phyloP scores from a whole-genome alignment of 2,113 vertebrate genomes.

The Regulus satrapa region DNA sequence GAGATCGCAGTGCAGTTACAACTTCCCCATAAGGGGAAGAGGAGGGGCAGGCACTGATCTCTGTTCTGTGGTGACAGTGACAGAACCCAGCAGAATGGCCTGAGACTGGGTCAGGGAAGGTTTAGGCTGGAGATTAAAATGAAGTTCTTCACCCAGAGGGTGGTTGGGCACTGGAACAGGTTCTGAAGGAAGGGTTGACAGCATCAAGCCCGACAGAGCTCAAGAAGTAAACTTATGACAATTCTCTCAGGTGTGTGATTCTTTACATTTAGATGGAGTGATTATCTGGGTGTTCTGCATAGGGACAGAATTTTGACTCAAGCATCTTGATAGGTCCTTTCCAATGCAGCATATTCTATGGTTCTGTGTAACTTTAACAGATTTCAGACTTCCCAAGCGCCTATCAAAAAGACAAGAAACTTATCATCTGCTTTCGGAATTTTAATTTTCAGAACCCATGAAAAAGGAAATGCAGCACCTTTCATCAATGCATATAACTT shows the following conservation, averaged over 20 bases:
- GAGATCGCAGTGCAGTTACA: neutral
- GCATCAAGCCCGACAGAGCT: neutral
- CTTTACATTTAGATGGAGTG: neutral
- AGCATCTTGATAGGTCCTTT: neutral
- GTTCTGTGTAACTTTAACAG: neutral
- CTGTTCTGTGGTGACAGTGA: neutral
- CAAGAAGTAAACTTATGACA: neutral
- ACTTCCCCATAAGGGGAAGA: neutral
- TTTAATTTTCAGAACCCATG: neutral
- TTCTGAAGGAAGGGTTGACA: neutral
- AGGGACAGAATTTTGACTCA: neutral
- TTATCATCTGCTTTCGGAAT: neutral
- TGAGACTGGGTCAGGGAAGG: neutral
- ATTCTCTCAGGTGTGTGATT: neutral
- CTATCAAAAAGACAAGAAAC: neutral
- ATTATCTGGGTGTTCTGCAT: neutral
- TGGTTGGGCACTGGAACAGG: neutral
- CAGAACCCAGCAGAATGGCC: rapidly evolving
- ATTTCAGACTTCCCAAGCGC: neutral
- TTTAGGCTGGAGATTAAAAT: neutral
- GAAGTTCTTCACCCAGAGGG: neutral
- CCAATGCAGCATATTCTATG: neutral
- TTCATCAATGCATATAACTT: neutral
- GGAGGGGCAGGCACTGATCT: neutral
- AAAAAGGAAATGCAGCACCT: neutral